Evolutionary conservation across 1,140 invertebrate species (phyloP).

Genomic region (Amyelois transitella): DNA sequence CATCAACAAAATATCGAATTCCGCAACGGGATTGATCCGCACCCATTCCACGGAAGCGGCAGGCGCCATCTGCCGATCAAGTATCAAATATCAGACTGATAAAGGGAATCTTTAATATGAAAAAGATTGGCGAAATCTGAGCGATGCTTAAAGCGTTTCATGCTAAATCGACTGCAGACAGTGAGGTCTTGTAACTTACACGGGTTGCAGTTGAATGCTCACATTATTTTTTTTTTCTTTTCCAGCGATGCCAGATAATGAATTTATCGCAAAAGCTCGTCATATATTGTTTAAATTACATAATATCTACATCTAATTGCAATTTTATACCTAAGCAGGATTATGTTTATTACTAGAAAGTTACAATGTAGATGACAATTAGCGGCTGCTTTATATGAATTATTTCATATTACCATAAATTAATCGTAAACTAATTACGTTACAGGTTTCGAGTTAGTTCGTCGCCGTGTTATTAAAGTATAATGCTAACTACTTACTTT

Average conservation of each 20-base stretch:
- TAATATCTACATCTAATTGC: too few species aligned
- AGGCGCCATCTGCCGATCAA: conserved; percentile 56
- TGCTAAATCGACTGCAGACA: conserved; percentile 62
- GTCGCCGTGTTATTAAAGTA: too few species aligned
- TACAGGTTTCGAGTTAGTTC: too few species aligned
- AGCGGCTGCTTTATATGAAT: too few species aligned
- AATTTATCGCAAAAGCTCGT: not conserved
- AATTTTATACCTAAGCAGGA: too few species aligned
- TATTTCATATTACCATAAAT: too few species aligned
- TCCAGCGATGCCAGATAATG: too few species aligned
- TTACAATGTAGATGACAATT: too few species aligned
- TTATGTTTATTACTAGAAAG: too few species aligned
- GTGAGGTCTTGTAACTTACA: conserved; percentile 49
- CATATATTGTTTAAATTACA: not conserved
- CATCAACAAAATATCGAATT: conserved; percentile 67
- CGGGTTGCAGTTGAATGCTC: conserved; percentile 35
- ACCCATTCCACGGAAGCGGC: conserved; percentile 55
- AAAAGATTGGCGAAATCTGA: conserved; percentile 53
- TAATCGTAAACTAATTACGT: too few species aligned
- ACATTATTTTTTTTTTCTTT: too few species aligned
- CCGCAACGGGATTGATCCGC: conserved; percentile 43
- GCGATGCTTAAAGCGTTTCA: conserved; percentile 52
- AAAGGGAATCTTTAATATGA: conserved; percentile 64
- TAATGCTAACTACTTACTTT: too few species aligned
- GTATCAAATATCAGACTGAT: conserved; percentile 52